Evolutionary conservation across 1,140 invertebrate genomes (phyloP).

Genomic region (Wiebesia pumilae): DNA sequence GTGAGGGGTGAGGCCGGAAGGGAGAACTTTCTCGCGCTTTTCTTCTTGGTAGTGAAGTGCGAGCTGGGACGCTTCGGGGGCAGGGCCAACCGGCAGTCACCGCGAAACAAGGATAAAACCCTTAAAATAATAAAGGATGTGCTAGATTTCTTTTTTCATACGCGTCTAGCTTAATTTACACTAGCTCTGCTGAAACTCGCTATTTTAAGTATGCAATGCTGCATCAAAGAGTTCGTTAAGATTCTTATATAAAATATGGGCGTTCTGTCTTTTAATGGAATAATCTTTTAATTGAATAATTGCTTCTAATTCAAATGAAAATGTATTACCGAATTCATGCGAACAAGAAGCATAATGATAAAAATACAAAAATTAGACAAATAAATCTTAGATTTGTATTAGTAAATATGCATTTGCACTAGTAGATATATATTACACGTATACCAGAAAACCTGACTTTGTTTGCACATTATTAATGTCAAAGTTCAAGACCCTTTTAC

Average conservation of each 20-base stretch:
- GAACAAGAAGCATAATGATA: background rate
- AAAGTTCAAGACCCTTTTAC: background rate
- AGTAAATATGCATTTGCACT: background rate
- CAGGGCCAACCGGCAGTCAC: background rate
- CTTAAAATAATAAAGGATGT: conserved; percentile 27
- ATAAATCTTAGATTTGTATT: background rate
- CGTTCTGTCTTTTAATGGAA: no score
- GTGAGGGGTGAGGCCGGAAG: background rate
- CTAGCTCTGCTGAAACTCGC: background rate
- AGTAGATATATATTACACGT: no score
- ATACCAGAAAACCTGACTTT: background rate
- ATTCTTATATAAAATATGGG: background rate
- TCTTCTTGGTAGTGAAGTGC: background rate
- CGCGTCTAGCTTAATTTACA: background rate
- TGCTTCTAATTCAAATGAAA: background rate
- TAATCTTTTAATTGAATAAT: background rate
- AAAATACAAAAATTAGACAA: background rate
- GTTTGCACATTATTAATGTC: background rate
- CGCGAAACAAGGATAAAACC: background rate
- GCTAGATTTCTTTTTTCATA: conserved; percentile 43
- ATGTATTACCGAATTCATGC: background rate
- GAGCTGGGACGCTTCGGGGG: background rate
- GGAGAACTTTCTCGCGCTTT: background rate
- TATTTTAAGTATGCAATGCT: background rate
- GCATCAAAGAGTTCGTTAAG: background rate